Percentiles rank a stretch among this genome's conserved stretches.
phyloP scores from a whole-genome alignment of 2,888 invertebrate species.

The Clunio marinus region DNA sequence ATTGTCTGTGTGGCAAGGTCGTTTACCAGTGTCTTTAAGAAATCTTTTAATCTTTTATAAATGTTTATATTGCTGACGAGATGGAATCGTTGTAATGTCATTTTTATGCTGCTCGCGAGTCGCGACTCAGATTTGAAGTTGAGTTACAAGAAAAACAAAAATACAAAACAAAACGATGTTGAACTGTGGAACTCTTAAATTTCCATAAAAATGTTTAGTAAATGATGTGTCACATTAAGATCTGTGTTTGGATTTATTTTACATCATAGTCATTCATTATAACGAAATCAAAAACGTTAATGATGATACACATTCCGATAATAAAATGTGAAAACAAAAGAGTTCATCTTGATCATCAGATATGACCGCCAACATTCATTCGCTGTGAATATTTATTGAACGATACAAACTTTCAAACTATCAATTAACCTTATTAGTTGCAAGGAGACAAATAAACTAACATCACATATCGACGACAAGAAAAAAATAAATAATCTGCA shows the following conservation, averaged over 20 bases:
- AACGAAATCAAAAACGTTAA: neutral
- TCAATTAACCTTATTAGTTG: too few relatives aligned
- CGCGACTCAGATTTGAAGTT: neutral
- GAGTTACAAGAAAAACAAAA: too few relatives aligned
- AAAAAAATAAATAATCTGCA: too few relatives aligned
- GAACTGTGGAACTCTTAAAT: neutral
- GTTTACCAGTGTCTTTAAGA: neutral
- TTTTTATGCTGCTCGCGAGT: neutral
- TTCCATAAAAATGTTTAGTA: neutral
- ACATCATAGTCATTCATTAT: too few relatives aligned
- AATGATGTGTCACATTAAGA: conserved; percentile 4
- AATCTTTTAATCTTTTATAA: neutral
- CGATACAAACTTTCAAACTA: too few relatives aligned
- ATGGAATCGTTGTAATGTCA: conserved; percentile 2
- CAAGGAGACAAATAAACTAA: too few relatives aligned
- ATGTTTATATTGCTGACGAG: neutral
- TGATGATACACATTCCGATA: neutral
- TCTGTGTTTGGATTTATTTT: neutral
- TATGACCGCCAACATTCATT: too few relatives aligned
- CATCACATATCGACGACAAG: too few relatives aligned
- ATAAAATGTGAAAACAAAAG: too few relatives aligned
- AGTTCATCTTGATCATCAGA: too few relatives aligned
- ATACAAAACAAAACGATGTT: too few relatives aligned
- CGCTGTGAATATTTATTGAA: too few relatives aligned
- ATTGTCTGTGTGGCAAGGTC: conserved; percentile 10